Evolutionary conservation across 2,888 invertebrate genomes (phyloP).

Genomic region (Tyria jacobaeae): DNA sequence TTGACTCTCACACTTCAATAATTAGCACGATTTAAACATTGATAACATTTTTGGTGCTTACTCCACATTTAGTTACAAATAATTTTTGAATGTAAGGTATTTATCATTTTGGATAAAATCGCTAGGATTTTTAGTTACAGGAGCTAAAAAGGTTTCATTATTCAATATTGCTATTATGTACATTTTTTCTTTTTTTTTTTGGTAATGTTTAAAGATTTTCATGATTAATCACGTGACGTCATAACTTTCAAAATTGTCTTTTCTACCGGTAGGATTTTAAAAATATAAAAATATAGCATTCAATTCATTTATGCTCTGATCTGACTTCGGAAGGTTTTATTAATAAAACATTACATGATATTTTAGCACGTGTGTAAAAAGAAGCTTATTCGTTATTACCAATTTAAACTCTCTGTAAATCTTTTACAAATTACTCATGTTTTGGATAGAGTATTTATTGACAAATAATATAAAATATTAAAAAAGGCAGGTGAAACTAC

Average conservation of each 20-base stretch:
- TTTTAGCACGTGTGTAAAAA: not conserved
- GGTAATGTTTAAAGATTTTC: not conserved
- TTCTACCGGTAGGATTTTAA: not conserved
- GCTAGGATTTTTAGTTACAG: not conserved
- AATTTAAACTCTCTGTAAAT: not conserved
- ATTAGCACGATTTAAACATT: conserved; percentile 22
- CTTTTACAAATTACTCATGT: not conserved
- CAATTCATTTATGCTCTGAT: not conserved
- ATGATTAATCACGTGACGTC: not conserved
- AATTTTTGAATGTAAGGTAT: not conserved
- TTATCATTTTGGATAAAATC: not conserved
- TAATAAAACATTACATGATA: not conserved
- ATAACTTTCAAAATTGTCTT: not conserved
- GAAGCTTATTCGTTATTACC: not conserved
- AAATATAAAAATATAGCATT: not conserved
- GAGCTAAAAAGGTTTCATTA: not conserved
- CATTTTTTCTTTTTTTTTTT: not conserved
- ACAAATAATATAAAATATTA: too few relatives aligned
- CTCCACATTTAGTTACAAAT: not conserved
- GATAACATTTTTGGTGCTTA: conserved; percentile 15
- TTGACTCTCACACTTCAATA: conserved; percentile 16
- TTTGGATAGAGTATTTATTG: not conserved
- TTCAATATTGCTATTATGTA: too few relatives aligned
- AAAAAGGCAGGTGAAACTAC: too few relatives aligned
- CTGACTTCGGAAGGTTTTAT: not conserved